A percentile compares a stretch with the other conserved stretches of the same genome.
These are phyloP conservation scores for Triops longicaudatus DNA, from an alignment of 1,140 invertebrate genomes.

Conservation along the genomic window DNA sequence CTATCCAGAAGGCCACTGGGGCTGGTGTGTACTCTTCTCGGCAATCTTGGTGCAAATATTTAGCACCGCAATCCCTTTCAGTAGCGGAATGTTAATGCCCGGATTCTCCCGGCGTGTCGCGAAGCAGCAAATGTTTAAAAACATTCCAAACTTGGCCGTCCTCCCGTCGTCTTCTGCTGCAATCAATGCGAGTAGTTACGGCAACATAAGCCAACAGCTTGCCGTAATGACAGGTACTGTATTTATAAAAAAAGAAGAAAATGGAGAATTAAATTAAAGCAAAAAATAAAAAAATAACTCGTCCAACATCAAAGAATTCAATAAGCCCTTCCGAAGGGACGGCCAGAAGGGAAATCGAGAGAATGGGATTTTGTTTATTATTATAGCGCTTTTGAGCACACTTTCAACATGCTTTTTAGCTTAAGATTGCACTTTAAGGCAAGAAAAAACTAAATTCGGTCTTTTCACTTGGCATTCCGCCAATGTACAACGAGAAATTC, in stretches of 20 bases:
- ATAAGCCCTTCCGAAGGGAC: too few relatives aligned
- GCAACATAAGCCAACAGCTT: not conserved
- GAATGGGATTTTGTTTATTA: too few relatives aligned
- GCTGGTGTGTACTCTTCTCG: slow-evolving; percentile 61
- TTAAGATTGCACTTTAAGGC: too few relatives aligned
- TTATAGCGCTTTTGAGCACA: too few relatives aligned
- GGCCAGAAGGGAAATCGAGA: too few relatives aligned
- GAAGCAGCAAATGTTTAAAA: slow-evolving; percentile 16
- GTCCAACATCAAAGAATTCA: too few relatives aligned
- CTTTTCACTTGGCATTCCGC: too few relatives aligned
- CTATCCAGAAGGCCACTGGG: slow-evolving; percentile 72
- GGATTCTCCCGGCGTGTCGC: slow-evolving; percentile 4
- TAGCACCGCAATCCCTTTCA: slow-evolving; percentile 52
- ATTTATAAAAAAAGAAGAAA: not conserved
- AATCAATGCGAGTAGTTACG: not conserved
- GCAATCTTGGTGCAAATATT: slow-evolving; percentile 55
- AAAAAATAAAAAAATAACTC: too few relatives aligned
- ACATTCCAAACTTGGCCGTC: not conserved
- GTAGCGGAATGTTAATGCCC: slow-evolving; percentile 23
- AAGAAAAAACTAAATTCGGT: too few relatives aligned
- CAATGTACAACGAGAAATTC: too few relatives aligned
- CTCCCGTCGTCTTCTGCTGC: not conserved
- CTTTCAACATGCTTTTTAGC: too few relatives aligned
- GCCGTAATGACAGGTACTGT: not conserved
- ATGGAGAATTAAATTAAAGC: not conserved